phyloP scores from a whole-genome alignment of 64 coral and sea anemone species.

The Cladopsammia gracilis region DNA sequence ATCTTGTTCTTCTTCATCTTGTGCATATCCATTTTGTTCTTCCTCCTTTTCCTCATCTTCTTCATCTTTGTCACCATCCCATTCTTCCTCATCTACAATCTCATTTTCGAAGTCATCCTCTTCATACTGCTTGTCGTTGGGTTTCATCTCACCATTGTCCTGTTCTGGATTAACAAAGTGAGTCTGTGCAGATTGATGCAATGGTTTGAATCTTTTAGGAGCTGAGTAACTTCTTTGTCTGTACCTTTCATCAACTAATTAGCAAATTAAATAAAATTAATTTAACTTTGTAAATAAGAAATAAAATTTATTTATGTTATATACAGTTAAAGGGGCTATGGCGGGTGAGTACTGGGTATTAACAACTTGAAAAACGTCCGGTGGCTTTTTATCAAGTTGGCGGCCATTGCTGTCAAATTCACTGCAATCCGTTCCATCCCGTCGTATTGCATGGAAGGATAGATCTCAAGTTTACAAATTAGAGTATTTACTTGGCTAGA shows the following conservation, averaged over 20 bases:
- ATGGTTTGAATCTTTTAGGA: neutral
- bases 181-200: neutral
- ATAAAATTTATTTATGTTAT: too few relatives aligned
- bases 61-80: neutral
- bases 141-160: conserved; percentile 15
- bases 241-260: neutral
- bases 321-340: too few relatives aligned
- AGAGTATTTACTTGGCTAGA: too few relatives aligned
- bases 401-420: too few relatives aligned
- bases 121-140: neutral
- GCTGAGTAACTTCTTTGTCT: conserved; percentile 33
- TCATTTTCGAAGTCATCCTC: conserved; percentile 27
- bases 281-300: too few relatives aligned
- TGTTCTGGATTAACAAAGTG: neutral
- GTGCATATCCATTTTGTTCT: neutral
- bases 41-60: neutral
- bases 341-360: too few relatives aligned
- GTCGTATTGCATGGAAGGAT: too few relatives aligned
- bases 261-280: neutral
- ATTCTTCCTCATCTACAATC: neutral
- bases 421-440: too few relatives aligned
- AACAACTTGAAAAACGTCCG: too few relatives aligned
- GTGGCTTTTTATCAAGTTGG: too few relatives aligned
- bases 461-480: too few relatives aligned
- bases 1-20: neutral